Evolutionary conservation across 37 sponge, comb jelly and placozoan genomes (phyloP).

Genomic region (Chondrilla cf. caribensis): DNA sequence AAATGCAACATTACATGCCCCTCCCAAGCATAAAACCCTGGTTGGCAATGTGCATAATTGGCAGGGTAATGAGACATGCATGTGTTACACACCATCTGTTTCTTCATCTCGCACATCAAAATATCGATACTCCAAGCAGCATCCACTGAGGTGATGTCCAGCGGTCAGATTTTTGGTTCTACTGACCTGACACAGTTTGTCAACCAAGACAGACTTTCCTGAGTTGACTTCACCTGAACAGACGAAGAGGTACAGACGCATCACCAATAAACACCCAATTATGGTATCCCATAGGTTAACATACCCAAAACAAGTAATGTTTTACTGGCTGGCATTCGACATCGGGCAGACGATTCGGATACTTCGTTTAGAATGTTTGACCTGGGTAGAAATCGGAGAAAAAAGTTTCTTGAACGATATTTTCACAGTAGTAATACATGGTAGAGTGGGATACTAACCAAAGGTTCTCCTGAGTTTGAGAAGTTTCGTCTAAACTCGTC

Average conservation of each 20-base stretch:
- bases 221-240: slow-evolving; percentile 75
- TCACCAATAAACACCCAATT: too few relatives aligned
- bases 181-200: slow-evolving; percentile 67
- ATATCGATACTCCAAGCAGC: slow-evolving; percentile 77
- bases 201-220: slow-evolving; percentile 80
- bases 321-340: slow-evolving; percentile 50
- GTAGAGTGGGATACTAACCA: neutral
- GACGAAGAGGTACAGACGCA: neutral
- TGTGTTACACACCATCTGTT: slow-evolving; percentile 71
- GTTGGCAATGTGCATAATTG: too few relatives aligned
- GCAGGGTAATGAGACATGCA: too few relatives aligned
- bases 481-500: slow-evolving; percentile 8
- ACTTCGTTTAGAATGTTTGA: slow-evolving; percentile 80
- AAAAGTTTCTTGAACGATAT: too few relatives aligned
- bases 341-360: slow-evolving; percentile 49
- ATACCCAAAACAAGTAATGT: slow-evolving; percentile 77
- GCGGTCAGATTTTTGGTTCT: slow-evolving; percentile 6
- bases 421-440: too few relatives aligned
- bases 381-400: slow-evolving; percentile 33
- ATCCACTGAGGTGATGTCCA: slow-evolving; percentile 47
- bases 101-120: slow-evolving; percentile 88
- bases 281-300: too few relatives aligned
- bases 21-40: too few relatives aligned
- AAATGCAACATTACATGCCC: too few relatives aligned
- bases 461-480: neutral